These are phyloP conservation scores for Eulemur macaco DNA, from an alignment of 2,113 vertebrate species.

Conservation along the genomic window DNA sequence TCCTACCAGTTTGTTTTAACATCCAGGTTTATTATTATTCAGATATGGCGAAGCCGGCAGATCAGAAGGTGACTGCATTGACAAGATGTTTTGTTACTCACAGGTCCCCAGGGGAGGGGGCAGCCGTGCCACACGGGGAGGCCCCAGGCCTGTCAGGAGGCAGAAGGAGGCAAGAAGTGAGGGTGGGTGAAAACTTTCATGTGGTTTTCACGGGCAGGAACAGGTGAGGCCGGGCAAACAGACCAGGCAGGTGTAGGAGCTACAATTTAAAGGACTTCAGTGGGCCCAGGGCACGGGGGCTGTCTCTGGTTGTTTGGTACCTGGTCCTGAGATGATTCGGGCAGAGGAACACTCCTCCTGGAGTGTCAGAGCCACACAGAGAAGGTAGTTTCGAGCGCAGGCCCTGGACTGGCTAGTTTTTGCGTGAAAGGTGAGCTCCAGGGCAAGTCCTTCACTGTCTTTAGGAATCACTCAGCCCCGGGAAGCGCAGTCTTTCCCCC, in stretches of 20 bases:
- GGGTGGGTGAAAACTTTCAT: background rate
- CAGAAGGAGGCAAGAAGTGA: background rate
- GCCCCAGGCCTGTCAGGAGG: background rate
- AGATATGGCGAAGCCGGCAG: background rate
- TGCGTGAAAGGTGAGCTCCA: background rate
- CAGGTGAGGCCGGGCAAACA: background rate
- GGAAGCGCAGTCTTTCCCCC: background rate
- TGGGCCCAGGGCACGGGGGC: background rate
- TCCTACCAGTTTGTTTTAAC: background rate
- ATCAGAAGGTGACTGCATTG: background rate
- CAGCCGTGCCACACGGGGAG: accelerated
- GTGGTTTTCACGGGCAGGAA: too few relatives aligned
- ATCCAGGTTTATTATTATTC: background rate
- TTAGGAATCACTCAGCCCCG: background rate
- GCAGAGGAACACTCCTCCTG: background rate
- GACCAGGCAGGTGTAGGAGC: background rate
- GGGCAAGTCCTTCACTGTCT: background rate
- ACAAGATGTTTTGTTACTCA: background rate
- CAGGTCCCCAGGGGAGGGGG: background rate
- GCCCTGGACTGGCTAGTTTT: background rate
- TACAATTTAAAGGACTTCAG: too few relatives aligned
- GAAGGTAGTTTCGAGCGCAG: background rate
- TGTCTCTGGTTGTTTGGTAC: background rate
- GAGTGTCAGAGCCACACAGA: background rate
- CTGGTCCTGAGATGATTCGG: background rate